phyloP scores from a whole-genome alignment of 2,888 invertebrate genomes.

The Aphodius sticticus region DNA sequence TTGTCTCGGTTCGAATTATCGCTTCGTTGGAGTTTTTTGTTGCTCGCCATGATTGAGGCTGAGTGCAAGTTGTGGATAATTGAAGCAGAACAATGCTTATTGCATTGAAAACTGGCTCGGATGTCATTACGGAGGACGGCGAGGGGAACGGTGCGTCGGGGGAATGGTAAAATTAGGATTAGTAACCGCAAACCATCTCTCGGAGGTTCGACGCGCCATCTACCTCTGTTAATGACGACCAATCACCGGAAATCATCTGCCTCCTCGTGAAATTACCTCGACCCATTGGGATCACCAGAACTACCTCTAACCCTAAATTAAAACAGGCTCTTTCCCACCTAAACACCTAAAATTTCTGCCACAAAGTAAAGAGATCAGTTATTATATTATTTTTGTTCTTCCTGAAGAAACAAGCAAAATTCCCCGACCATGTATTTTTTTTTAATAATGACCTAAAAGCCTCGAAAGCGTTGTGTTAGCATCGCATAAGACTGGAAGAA shows the following conservation, averaged over 20 bases:
- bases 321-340: not conserved
- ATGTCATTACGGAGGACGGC: not conserved
- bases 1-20: not conserved
- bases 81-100: constrained; percentile 31
- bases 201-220: constrained; percentile 43
- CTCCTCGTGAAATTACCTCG: constrained; percentile 41
- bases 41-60: constrained; percentile 8
- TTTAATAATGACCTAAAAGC: too few relatives aligned
- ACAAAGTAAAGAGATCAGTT: too few relatives aligned
- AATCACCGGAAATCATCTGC: constrained; percentile 47
- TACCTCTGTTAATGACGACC: constrained; percentile 44
- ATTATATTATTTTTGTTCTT: too few relatives aligned
- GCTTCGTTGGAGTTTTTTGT: not conserved
- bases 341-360: too few relatives aligned
- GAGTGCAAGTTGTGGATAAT: constrained; percentile 26
- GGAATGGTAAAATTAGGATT: constrained; percentile 32
- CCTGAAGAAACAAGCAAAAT: too few relatives aligned
- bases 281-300: constrained; percentile 15
- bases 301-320: not conserved
- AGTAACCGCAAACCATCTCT: constrained; percentile 40
- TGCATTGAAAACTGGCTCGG: constrained; percentile 4
- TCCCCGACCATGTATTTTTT: too few relatives aligned
- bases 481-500: too few relatives aligned
- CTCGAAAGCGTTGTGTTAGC: too few relatives aligned
- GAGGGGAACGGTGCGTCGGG: constrained; percentile 21